These are phyloP conservation scores for Cynaeus angustus DNA, from an alignment of 2,888 invertebrate genomes.

Conservation along the genomic window DNA sequence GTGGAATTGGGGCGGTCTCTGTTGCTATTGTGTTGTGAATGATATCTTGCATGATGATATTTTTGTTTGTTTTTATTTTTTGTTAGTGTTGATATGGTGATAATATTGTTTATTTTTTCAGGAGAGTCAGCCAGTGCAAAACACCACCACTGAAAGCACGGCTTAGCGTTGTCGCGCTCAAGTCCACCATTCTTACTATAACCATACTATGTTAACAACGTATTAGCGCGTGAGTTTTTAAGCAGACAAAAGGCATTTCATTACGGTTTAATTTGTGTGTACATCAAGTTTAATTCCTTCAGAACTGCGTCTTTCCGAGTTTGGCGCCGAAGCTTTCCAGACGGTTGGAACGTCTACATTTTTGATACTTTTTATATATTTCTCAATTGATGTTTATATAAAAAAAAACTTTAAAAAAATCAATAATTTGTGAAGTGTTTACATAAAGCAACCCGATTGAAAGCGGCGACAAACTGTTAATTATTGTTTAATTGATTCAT, in stretches of 20 bases:
- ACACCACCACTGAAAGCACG: constrained; percentile 77
- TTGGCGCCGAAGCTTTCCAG: constrained; percentile 61
- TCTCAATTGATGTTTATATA: constrained; percentile 64
- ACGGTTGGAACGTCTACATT: constrained; percentile 61
- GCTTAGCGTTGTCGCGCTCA: constrained; percentile 71
- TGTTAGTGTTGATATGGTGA: neutral
- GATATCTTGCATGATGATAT: constrained; percentile 15
- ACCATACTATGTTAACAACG: constrained; percentile 70
- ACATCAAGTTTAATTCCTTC: constrained; percentile 48
- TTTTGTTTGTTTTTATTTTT: neutral
- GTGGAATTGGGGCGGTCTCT: constrained; percentile 3
- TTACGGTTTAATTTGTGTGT: constrained; percentile 53
- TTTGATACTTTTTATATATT: constrained; percentile 70
- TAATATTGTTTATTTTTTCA: constrained; percentile 62
- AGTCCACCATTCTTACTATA: constrained; percentile 64
- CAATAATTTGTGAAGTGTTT: constrained; percentile 61
- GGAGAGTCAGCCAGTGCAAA: constrained; percentile 77
- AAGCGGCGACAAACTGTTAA: constrained; percentile 60
- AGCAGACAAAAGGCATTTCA: constrained; percentile 73
- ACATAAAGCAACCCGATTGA: constrained; percentile 57
- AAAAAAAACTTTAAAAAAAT: constrained; percentile 53
- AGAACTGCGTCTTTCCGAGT: constrained; percentile 52
- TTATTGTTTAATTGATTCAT: constrained; percentile 47
- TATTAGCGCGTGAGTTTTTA: constrained; percentile 71
- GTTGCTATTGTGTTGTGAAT: no score